These are phyloP conservation scores for Ageneiosus marmoratus DNA, from an alignment of 2,113 vertebrate genomes.

Conservation along the genomic window DNA sequence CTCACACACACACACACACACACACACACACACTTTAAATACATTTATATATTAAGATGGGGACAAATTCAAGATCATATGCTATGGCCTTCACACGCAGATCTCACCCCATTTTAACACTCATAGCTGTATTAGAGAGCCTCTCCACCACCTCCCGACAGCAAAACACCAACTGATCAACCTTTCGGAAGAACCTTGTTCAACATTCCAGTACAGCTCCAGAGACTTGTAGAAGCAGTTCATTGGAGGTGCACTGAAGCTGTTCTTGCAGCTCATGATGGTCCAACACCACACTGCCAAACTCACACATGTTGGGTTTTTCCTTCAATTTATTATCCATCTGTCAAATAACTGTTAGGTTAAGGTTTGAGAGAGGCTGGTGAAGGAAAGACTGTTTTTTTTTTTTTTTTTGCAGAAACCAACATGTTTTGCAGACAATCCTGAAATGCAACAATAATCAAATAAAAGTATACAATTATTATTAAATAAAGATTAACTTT, in stretches of 20 bases:
- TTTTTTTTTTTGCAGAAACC: not conserved
- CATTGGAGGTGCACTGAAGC: not conserved
- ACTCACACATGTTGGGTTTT: not conserved
- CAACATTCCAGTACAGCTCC: not conserved
- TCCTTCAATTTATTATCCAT: not conserved
- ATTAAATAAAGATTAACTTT: too few species aligned
- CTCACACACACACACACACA: constrained; percentile 36
- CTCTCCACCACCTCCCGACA: not conserved
- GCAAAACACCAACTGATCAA: not conserved
- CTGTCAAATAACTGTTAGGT: not conserved
- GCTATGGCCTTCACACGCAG: not conserved
- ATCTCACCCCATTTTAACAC: not conserved
- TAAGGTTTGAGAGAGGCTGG: not conserved
- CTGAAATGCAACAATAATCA: not conserved
- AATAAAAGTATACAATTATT: not conserved
- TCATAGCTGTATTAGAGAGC: not conserved
- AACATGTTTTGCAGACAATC: not conserved
- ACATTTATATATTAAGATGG: not conserved
- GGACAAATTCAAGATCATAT: not conserved
- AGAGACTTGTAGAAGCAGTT: not conserved
- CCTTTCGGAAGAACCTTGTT: not conserved
- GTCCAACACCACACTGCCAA: not conserved
- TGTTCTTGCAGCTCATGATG: not conserved
- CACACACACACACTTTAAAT: constrained; percentile 20
- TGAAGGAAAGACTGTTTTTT: not conserved